phyloP scores from a whole-genome alignment of 2,113 vertebrate species.

The Arvicanthis niloticus region DNA sequence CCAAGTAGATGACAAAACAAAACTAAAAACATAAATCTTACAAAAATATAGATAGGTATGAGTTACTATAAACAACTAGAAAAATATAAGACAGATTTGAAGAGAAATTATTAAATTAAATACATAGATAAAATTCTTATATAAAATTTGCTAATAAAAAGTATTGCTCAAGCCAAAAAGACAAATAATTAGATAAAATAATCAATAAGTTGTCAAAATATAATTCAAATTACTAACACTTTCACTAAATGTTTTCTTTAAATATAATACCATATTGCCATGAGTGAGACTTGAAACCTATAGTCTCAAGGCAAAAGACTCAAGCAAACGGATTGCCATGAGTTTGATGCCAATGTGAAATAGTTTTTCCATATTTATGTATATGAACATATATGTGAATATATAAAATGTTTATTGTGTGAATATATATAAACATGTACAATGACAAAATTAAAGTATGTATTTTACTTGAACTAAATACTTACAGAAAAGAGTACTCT shows the following conservation, averaged over 20 bases:
- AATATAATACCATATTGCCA: not conserved
- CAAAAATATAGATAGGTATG: too few relatives aligned
- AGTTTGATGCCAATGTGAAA: not conserved
- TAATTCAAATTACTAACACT: not conserved
- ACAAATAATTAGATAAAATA: not conserved
- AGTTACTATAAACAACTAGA: not conserved
- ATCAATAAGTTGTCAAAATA: not conserved
- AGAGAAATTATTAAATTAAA: not conserved
- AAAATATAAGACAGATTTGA: not conserved
- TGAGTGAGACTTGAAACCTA: not conserved
- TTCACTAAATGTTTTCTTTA: not conserved
- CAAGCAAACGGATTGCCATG: not conserved
- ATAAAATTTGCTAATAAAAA: not conserved
- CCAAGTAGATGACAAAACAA: not conserved
- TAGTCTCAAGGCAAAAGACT: not conserved
- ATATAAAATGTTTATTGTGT: not conserved
- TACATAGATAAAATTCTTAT: not conserved
- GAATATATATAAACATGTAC: not conserved
- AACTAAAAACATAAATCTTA: not conserved
- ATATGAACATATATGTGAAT: not conserved
- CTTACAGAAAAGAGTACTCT: not conserved
- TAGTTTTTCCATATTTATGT: not conserved
- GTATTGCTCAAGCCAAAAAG: not conserved
- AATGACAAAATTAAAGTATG: not conserved
- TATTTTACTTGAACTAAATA: not conserved